phyloP scores from a whole-genome alignment of 2,888 invertebrate genomes.

The Cremastinae sp. region DNA sequence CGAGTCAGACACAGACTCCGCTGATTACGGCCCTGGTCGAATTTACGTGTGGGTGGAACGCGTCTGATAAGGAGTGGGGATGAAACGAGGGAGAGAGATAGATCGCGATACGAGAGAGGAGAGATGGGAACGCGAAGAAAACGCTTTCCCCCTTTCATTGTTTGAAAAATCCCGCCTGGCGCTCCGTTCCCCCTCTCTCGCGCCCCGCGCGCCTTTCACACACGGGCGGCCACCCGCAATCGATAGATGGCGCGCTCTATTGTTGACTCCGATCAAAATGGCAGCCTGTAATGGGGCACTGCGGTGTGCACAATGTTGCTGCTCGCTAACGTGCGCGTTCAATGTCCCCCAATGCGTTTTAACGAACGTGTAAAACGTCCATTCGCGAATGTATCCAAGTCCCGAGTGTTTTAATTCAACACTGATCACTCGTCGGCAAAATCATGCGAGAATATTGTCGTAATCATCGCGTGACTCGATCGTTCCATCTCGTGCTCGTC shows the following conservation, averaged over 20 bases:
- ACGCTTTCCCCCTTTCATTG: conserved; percentile 62
- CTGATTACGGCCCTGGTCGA: conserved; percentile 44
- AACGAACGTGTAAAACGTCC: conserved; percentile 24
- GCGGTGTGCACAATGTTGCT: conserved; percentile 69
- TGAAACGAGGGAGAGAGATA: conserved; percentile 40
- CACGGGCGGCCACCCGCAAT: conserved; percentile 64
- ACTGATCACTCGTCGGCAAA: not conserved
- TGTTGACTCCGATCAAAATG: conserved; percentile 81
- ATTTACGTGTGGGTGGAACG: conserved; percentile 42
- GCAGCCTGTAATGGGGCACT: conserved; percentile 73
- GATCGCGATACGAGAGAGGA: conserved; percentile 17
- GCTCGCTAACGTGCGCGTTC: conserved; percentile 65
- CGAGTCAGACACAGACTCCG: conserved; percentile 1
- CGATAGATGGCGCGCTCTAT: conserved; percentile 85
- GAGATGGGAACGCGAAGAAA: conserved; percentile 48
- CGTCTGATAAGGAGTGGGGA: not conserved
- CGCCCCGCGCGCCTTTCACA: not conserved
- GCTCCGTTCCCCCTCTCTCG: conserved; percentile 22
- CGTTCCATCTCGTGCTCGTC: conserved; percentile 56
- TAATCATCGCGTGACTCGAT: conserved; percentile 48
- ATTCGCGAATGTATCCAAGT: conserved; percentile 23
- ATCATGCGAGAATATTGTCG: conserved; percentile 31
- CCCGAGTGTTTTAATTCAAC: conserved; percentile 3
- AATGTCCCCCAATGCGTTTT: conserved; percentile 64
- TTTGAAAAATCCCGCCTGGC: conserved; percentile 68